Evolutionary conservation across 2,797 vertebrate genomes (phyloP), one percentile per base, ranked within the genome.

Genomic region (Tangara arthus): DNA sequence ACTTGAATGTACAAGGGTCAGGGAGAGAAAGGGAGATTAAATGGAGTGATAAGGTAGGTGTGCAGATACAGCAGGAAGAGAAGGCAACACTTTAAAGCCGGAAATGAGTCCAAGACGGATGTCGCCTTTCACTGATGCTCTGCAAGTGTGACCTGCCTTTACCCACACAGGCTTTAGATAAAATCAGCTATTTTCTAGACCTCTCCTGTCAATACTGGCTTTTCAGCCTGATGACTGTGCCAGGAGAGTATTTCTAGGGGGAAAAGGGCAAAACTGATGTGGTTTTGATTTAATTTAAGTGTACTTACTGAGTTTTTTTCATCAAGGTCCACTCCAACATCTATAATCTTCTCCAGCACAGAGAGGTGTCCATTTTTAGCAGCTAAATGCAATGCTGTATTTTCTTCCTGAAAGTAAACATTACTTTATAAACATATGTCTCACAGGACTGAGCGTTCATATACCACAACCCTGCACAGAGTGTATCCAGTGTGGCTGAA

Each of bases 321-420:
- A 60, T 99, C 98, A 14, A 98, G 84, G 47, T 98, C 96, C 55
- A 98, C 94, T 82, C 98, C 97, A 0, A 97, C 96, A 64, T 98
- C 98, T 78, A 99, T 26, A 8, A 99, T 97, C 95, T 96, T 98
- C 96, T 97, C 98, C 55, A 99, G 95, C 73, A 99, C 98, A 2
- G 97, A 95, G 9, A 94, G 26, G 46, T 99, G 98, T 8, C 99
- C 99, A 8, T 94, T 96, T 94, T 95, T 97, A 3, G 98, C 98
- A 68, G 99, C 98, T 75, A 99, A 96, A 95, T 99, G 99, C 63
- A 99, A 87, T 8, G 98, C 98, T 1, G 98, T 98, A 94, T 99
- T 98, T 92, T 98, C 97, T 66, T 98, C 98, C 99, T 99, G 96
- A 24, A 83, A 91, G 92, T 9, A 94, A 81, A 93, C 13, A 39